Evolutionary conservation across 2,797 vertebrate species (phyloP).

Genomic region (Mus caroli): DNA sequence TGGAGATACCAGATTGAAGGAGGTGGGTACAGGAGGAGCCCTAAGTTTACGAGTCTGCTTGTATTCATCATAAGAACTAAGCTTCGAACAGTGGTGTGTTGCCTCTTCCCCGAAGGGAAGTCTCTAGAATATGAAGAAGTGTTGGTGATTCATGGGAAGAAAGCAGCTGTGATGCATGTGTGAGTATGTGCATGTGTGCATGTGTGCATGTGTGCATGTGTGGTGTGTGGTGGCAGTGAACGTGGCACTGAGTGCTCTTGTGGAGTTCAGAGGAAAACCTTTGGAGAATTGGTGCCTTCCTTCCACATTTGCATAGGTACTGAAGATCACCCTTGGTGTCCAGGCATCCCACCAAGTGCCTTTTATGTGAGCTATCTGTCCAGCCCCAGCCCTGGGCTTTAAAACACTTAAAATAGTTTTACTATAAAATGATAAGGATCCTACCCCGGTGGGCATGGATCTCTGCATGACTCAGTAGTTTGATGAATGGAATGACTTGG

Average conservation of each 20-base stretch:
- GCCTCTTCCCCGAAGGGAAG: neutral
- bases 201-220: too few relatives aligned
- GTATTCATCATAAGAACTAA: neutral
- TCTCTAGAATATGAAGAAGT: neutral
- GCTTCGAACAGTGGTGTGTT: neutral
- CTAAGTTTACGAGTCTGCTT: neutral
- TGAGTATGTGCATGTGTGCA: too few relatives aligned
- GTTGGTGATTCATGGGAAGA: neutral
- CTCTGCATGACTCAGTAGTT: neutral
- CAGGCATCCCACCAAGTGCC: too few relatives aligned
- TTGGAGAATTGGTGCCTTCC: neutral
- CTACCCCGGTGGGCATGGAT: neutral
- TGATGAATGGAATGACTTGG: neutral
- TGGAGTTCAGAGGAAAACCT: neutral
- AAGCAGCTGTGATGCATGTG: neutral
- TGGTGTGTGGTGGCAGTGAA: accelerated
- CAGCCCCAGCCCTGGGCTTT: neutral
- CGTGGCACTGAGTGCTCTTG: accelerated
- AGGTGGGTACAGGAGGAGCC: neutral
- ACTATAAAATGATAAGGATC: neutral
- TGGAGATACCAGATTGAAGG: neutral
- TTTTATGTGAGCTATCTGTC: neutral
- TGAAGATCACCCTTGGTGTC: neutral
- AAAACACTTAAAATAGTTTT: neutral
- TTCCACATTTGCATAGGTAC: neutral